A percentile compares a stretch with the other conserved stretches of the same genome.
Evolutionary conservation across 2,797 vertebrate genomes (phyloP).

Genomic region (Ataeniobius toweri): DNA sequence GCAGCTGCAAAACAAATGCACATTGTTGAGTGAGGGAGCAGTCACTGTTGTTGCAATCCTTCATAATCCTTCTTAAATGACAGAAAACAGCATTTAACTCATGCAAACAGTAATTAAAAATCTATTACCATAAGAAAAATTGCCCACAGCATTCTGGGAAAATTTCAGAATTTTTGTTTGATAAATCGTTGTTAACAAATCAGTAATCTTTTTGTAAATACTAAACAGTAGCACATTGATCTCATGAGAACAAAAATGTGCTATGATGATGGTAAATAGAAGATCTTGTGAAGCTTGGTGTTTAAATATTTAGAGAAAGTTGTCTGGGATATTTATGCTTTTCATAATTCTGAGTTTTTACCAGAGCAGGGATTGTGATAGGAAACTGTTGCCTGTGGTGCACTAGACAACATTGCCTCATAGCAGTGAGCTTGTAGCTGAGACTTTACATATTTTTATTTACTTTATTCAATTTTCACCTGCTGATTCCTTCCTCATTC

Average conservation of each 20-base stretch:
- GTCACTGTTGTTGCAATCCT: slow-evolving; percentile 49
- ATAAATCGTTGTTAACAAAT: slow-evolving; percentile 60
- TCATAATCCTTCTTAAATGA: slow-evolving; percentile 37
- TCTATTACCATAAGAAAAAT: slow-evolving; percentile 28
- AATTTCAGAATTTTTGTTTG: slow-evolving; percentile 39
- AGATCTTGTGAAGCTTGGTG: slow-evolving; percentile 27
- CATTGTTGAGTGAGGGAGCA: slow-evolving; percentile 51
- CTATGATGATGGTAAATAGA: slow-evolving; percentile 8
- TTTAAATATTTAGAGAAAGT: slow-evolving; percentile 26
- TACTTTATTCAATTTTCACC: background rate
- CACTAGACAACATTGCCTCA: background rate
- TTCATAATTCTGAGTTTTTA: background rate
- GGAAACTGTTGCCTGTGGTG: background rate
- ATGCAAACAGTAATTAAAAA: slow-evolving; percentile 60
- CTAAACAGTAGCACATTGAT: slow-evolving; percentile 49
- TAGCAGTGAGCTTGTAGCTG: background rate
- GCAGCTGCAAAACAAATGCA: slow-evolving; percentile 51
- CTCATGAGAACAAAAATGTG: slow-evolving; percentile 59
- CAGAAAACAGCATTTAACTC: slow-evolving; percentile 71
- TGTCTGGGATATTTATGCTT: slow-evolving; percentile 2
- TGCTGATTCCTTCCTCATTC: background rate
- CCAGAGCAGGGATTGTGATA: too few species aligned
- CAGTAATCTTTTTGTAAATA: slow-evolving; percentile 50
- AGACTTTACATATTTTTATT: background rate
- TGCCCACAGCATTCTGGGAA: slow-evolving; percentile 62